Evolutionary conservation across 2,888 invertebrate species (phyloP).

Genomic region (Drosophila glabriapex): DNA sequence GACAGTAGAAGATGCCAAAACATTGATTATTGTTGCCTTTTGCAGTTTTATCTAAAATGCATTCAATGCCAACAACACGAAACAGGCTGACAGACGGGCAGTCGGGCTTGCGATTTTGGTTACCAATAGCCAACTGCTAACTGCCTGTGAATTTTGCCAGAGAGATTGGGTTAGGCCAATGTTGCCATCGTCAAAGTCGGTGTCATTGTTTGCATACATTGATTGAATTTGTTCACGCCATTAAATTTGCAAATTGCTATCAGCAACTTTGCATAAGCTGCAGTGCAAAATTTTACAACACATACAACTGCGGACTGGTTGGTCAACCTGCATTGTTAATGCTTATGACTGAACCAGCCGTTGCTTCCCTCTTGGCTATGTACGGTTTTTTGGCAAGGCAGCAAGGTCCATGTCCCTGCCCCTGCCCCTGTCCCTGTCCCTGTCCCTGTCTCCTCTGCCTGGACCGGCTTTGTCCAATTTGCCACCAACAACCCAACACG

Average conservation of each 20-base stretch:
- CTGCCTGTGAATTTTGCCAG: conserved; percentile 23
- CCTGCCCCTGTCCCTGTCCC: conserved; percentile 6
- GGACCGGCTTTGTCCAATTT: conserved; percentile 28
- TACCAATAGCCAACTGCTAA: conserved; percentile 27
- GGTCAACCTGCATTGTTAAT: conserved; percentile 56
- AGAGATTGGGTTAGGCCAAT: conserved; percentile 28
- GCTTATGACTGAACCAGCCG: conserved; percentile 47
- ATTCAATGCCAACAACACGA: conserved; percentile 43
- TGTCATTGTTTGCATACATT: conserved; percentile 81
- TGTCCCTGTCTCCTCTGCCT: conserved; percentile 6
- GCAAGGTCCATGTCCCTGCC: conserved; percentile 18
- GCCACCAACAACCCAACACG: conserved; percentile 12
- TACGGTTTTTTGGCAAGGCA: conserved; percentile 32
- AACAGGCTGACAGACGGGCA: neutral
- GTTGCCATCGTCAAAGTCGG: conserved; percentile 39
- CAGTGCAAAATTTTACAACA: conserved; percentile 72
- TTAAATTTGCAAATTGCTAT: conserved; percentile 85
- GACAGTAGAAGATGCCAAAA: conserved; percentile 60
- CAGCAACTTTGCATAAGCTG: conserved; percentile 84
- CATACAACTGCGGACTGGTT: conserved; percentile 34
- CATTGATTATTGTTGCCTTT: conserved; percentile 79
- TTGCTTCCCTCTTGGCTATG: conserved; percentile 1
- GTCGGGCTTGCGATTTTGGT: conserved; percentile 2
- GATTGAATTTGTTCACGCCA: conserved; percentile 85
- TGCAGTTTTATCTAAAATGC: conserved; percentile 72